Evolutionary conservation across 2,113 vertebrate species (phyloP).

Genomic region (Mugil cephalus): DNA sequence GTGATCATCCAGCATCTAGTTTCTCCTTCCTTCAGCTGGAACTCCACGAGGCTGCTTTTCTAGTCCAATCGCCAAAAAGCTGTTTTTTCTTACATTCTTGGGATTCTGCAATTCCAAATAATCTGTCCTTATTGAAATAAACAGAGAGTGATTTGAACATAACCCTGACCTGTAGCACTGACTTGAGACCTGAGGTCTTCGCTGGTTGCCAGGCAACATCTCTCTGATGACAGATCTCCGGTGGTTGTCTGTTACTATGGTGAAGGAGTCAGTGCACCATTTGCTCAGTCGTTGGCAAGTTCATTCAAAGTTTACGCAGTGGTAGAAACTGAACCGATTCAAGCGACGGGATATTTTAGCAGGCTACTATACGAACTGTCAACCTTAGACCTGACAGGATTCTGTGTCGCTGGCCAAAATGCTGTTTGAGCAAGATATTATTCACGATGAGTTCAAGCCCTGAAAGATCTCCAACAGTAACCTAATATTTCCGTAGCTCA

Average conservation of each 20-base stretch:
- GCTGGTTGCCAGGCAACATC: conserved; percentile 22
- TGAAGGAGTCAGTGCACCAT: background rate
- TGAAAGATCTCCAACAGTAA: background rate
- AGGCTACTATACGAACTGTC: background rate
- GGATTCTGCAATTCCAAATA: too few relatives aligned
- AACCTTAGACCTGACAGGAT: background rate
- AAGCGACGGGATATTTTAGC: background rate
- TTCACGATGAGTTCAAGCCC: background rate
- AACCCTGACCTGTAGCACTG: background rate
- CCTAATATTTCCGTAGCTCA: background rate
- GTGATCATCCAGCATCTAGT: too few relatives aligned
- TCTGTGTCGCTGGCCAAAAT: background rate
- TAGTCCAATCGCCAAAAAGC: too few relatives aligned
- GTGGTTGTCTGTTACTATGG: conserved; percentile 1
- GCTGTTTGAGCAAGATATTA: background rate
- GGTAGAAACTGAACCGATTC: background rate
- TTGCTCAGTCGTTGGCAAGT: background rate
- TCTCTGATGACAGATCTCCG: background rate
- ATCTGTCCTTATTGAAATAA: too few relatives aligned
- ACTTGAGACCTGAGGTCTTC: background rate
- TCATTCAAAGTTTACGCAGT: background rate
- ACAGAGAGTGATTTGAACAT: too few relatives aligned
- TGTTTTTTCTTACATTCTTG: too few relatives aligned
- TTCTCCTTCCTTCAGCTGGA: too few relatives aligned
- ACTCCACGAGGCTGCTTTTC: too few relatives aligned